phyloP scores from a whole-genome alignment of 1,140 invertebrate species.

The Heliconius hewitsoni region DNA sequence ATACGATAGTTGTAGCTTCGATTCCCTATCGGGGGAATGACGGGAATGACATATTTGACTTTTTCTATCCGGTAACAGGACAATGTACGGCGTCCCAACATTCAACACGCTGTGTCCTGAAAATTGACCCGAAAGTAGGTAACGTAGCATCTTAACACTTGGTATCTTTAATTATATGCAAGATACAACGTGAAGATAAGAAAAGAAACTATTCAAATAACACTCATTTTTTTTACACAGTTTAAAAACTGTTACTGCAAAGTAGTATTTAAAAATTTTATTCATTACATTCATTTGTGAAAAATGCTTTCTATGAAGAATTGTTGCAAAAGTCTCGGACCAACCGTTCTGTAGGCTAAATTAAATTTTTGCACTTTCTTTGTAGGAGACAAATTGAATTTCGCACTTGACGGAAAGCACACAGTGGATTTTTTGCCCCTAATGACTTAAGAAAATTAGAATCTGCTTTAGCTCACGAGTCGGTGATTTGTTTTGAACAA shows the following conservation, averaged over 20 bases:
- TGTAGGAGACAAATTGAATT: constrained; percentile 37
- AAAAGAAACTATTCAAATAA: background rate
- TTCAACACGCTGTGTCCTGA: no score
- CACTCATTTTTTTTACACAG: background rate
- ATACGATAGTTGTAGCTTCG: no score
- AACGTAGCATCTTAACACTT: no score
- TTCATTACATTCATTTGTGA: background rate
- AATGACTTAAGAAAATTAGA: constrained; percentile 22
- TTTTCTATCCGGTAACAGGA: no score
- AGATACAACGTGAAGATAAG: no score
- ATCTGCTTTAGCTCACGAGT: constrained; percentile 5
- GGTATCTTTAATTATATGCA: no score
- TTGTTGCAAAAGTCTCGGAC: constrained; percentile 20
- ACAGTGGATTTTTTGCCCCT: constrained; percentile 14
- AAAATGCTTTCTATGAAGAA: constrained; percentile 12
- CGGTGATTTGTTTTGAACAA: background rate
- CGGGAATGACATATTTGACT: no score
- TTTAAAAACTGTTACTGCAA: background rate
- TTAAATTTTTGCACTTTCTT: constrained; percentile 38
- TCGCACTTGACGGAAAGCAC: constrained; percentile 29
- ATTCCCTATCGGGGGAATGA: no score
- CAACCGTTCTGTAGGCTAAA: constrained; percentile 25
- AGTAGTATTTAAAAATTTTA: constrained; percentile 4
- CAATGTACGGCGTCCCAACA: no score
- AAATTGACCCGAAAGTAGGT: no score